Conservation (phyloP, 1,140 invertebrate species). For the Drosophila auraria region DNA sequence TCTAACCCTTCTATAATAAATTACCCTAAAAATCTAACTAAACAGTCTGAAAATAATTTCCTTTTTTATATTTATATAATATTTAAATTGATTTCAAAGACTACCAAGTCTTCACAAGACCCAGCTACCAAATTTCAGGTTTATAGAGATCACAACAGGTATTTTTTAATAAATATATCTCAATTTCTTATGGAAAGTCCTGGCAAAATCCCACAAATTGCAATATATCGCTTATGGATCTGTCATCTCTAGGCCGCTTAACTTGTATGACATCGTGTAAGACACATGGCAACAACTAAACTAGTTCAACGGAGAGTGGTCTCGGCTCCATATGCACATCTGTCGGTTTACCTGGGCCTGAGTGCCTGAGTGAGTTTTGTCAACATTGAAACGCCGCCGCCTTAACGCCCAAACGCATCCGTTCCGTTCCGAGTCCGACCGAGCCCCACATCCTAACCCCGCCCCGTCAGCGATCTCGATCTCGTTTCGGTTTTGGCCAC, state of each 20-base stretch:
- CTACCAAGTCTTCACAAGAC: background rate
- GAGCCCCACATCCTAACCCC: conserved; percentile 5
- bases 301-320: conserved; percentile 61
- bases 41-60: background rate
- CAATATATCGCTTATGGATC: conserved; percentile 31
- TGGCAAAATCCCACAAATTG: conserved; percentile 15
- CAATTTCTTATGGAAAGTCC: conserved; percentile 3
- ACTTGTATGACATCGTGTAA: conserved; percentile 62
- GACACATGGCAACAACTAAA: conserved; percentile 71
- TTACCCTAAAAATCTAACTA: too few species aligned
- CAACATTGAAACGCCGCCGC: conserved; percentile 76
- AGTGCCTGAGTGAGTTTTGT: conserved; percentile 73
- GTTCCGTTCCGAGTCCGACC: conserved; percentile 41
- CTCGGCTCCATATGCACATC: conserved; percentile 49
- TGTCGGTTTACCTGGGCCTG: conserved; percentile 25
- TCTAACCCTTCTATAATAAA: background rate
- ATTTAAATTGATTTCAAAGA: background rate
- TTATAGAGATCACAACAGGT: background rate
- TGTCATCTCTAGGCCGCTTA: conserved; percentile 61
- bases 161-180: background rate
- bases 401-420: conserved; percentile 80
- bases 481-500: conserved; percentile 62
- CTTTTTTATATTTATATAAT: too few species aligned
- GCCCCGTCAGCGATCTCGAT: conserved; percentile 46
- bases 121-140: background rate